phyloP scores from a whole-genome alignment of 2,113 vertebrate genomes.

The Erythrocebus patas region DNA sequence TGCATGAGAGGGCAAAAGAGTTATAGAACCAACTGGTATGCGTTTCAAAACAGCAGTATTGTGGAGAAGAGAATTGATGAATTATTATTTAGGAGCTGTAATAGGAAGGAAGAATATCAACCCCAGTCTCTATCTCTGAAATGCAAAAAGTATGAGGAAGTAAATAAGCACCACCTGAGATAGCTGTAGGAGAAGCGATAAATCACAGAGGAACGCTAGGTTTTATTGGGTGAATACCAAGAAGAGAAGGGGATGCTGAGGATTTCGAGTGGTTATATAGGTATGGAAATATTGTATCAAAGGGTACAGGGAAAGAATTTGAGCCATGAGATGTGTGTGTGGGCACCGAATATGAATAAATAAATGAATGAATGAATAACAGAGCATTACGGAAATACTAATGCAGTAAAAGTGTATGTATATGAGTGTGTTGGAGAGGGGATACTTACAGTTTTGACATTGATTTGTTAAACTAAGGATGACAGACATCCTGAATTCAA shows the following conservation, averaged over 20 bases:
- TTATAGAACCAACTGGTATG: not conserved
- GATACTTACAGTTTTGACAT: not conserved
- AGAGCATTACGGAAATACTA: not conserved
- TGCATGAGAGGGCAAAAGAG: not conserved
- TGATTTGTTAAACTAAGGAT: not conserved
- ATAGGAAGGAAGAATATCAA: not conserved
- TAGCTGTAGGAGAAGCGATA: not conserved
- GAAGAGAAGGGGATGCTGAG: not conserved
- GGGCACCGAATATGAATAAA: not conserved
- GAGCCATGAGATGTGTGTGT: not conserved
- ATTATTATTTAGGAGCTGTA: not conserved
- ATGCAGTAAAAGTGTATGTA: not conserved
- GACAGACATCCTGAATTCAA: not conserved
- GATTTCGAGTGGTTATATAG: not conserved
- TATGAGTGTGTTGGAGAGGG: not conserved
- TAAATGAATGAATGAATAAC: not conserved
- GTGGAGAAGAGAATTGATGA: not conserved
- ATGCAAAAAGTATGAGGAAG: not conserved
- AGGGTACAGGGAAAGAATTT: not conserved
- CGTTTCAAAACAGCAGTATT: not conserved
- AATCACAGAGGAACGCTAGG: not conserved
- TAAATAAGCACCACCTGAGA: not conserved
- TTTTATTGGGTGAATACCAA: not conserved
- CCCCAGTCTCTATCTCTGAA: not conserved
- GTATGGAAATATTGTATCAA: not conserved